Evolutionary conservation across 2,797 vertebrate genomes (phyloP), one percentile per base, ranked within the genome.

Genomic region (Strix occidentalis): DNA sequence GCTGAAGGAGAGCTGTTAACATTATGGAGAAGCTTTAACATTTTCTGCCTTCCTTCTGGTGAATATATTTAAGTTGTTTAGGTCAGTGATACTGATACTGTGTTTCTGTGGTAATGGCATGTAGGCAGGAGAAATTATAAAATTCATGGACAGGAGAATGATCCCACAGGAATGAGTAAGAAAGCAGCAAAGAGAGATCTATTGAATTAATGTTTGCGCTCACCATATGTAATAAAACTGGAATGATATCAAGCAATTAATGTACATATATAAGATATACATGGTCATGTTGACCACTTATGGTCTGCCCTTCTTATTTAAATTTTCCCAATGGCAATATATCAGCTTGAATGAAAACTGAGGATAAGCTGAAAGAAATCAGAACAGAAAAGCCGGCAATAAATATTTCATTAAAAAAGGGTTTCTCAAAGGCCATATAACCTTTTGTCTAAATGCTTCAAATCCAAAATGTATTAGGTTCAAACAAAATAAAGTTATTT

Each of bases 391-490:
- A 96, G 84, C 81, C 87, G 31, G 53, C 46, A 96, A 92, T 90
- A 96, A 92, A 92, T 91, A 80, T 91, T 96, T 94, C 78, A 96
- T 92, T 96, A 48, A 92, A 95, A 94, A 94, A 75, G 93, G 61
- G 84, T 83, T 95, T 95, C 84, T 69, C 65, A 92, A 96, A 94
- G 86, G 68, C 88, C 84, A 78, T 83, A 80, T 93, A 93, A 96
- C 86, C 93, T 96, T 96, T 96, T 57, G 20, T 37, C 60, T 90
- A 93, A 95, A 89, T 90, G 78, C 26, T 87, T 84, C 57, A 91
- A 96, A 96, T 90, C 88, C 78, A 92, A 93, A 95, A 89, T 71
- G 88, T 89, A 95, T 91, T 82, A 85, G 60, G 24, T 54, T 89
- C 60, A 95, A 96, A 89, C 26, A 94, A 93, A 94, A 96, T 81